Evolutionary conservation across 2,888 invertebrate genomes (phyloP), one percentile per base, ranked within the genome.

Genomic region (Microplitis manilae): DNA sequence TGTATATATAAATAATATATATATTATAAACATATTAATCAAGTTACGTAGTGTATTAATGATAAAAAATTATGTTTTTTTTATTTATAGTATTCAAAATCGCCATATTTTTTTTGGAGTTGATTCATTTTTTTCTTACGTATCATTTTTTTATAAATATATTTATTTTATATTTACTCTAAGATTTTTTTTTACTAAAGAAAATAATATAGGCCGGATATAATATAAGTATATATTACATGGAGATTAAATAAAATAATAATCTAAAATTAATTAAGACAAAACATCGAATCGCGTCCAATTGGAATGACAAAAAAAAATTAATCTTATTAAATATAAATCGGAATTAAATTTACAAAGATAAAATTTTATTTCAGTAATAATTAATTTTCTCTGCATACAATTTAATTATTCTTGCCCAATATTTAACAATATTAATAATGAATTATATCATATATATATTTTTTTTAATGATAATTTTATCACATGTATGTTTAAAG

Each of bases 221-320:
- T 75, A 62, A 15, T 15, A 41, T 70, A 70, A 62, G 70, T 64
- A 64, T 70, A 70, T 41, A 41, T 39, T 62, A n/a, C 59, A 73
- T 64, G 13, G 60, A 65, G 41, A 73, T 69, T 64, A 73, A 72
- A 68, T 73, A 50, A 50, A 73, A n/a, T 71, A 65, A 71, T 60
- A 60, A 39, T 74, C 39, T 68, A 73, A 50, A 41, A 41, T 73
- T 64, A 73, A 62, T 38, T 39, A 17, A 64, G 60, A 69, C 62
- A 40, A 77, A 70, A 68, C 69, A 73, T 77, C 73, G 64, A 73
- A 69, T 73, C 61, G 50, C 77, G 65, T 74, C 77, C 76, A 76
- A 60, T 61, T 15, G n/a, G 7, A 60, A 15, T 17, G 7, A 62
- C 60, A 77, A 76, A 41, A 73, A 41, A 73, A 71, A 59, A 30